A percentile compares a stretch with the other conserved stretches of the same genome.
Conservation (phyloP, 1,140 invertebrate genomes). For the Drosophila pallidifrons region DNA sequence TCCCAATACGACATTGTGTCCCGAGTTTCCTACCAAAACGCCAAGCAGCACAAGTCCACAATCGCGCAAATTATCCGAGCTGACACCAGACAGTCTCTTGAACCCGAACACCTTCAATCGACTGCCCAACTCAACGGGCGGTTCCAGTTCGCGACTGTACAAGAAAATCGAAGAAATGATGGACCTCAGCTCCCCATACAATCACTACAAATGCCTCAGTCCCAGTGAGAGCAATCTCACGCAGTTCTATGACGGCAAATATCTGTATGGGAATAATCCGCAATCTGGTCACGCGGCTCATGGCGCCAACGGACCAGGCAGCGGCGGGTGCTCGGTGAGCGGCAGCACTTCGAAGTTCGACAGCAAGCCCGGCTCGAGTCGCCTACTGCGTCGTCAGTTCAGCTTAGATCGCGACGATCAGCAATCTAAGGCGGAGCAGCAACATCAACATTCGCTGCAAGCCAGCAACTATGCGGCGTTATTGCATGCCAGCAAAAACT, state of each 20-base stretch:
- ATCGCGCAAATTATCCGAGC: constrained; percentile 76
- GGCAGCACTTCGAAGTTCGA: constrained; percentile 61
- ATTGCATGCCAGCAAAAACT: constrained; percentile 60
- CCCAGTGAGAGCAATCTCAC: constrained; percentile 87
- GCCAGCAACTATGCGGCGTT: constrained; percentile 63
- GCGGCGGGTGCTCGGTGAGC: constrained; percentile 50
- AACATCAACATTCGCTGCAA: constrained; percentile 72
- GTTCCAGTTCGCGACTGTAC: constrained; percentile 78
- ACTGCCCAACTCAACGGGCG: constrained; percentile 73
- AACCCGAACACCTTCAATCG: constrained; percentile 83
- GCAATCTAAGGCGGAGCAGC: constrained; percentile 72
- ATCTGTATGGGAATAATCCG: constrained; percentile 65
- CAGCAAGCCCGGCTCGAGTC: constrained; percentile 84
- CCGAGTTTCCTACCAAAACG: constrained; percentile 76
- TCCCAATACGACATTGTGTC: constrained; percentile 76
- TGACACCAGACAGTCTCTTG: constrained; percentile 74
- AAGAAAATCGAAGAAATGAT: constrained; percentile 86
- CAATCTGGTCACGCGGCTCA: constrained; percentile 1
- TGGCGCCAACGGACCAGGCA: constrained; percentile 41
- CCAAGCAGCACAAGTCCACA: constrained; percentile 73
- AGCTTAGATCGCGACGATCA: constrained; percentile 89
- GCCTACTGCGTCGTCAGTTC: constrained; percentile 89
- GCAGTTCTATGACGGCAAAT: constrained; percentile 84
- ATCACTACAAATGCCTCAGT: constrained; percentile 89
- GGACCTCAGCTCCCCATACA: constrained; percentile 90